Base-by-base conservation (phyloP, 2,797 vertebrate genomes). In the Cynopterus sphinx region DNA sequence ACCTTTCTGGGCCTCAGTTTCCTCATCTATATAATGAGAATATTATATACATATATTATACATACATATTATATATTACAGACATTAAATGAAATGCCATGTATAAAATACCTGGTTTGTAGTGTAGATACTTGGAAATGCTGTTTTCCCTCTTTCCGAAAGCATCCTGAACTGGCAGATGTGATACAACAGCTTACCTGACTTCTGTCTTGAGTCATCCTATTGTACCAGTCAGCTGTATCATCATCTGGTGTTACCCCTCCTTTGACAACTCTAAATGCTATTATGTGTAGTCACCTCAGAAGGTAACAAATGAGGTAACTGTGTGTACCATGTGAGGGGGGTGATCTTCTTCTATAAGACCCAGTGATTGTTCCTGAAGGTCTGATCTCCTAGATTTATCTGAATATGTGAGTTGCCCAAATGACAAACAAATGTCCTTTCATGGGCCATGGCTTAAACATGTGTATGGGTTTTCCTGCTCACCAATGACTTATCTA, bases 171-270 rank as follows among this genome's bases (percentile, higher is more conserved):
- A n/a, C 57, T 33, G 33, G 31, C 41, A 46, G 26, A 2, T 46
- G 19, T 36, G 21, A 28, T 3, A 12, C 13, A 28, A 59, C 5
- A 5, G 1, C n/a, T 17, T 4, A 0, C 15, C 24, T 51, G 6
- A 51, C 39, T 39, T 67, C 61, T 67, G 15, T 16, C 51, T 9
- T n/a, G 3, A 16, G 2, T 68, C 65, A 55, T 12, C 70, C 8
- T 9, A 0, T 21, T 28, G n/a, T 51, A 12, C 11, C 22, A 21
- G 1, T 39, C 12, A 51, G 6, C 33, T 21, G 1, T 5, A 2
- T 13, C 41, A 0, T 31, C 3, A 10, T 24, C 2, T 2, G 24
- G 11, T 8, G 26, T 39, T 21, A n/a, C 8, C 28, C 28, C 22
- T 78, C 39, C 70, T 15, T 9, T 1, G 28, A 11, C 24, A 5